These are phyloP conservation scores for Oncopeltus fasciatus DNA, from an alignment of 1,140 invertebrate species.

Conservation along the genomic window DNA sequence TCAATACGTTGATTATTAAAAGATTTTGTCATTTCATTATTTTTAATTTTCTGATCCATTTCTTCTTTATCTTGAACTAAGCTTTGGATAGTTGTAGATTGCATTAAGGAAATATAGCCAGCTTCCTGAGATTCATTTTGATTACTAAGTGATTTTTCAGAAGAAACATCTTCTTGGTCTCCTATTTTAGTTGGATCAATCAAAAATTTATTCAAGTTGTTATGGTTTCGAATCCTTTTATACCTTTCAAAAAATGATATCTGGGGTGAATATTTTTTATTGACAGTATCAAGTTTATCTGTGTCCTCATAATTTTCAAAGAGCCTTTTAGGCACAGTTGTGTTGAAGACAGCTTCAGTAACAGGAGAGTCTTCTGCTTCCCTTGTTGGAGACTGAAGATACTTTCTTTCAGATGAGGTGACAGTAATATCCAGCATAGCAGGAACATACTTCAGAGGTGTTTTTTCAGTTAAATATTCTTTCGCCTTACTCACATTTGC, in stretches of 20 bases:
- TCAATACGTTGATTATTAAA: too few relatives aligned
- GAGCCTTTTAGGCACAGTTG: neutral
- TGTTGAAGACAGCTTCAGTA: neutral
- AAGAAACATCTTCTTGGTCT: too few relatives aligned
- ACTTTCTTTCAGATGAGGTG: neutral
- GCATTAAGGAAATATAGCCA: too few relatives aligned
- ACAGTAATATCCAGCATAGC: neutral
- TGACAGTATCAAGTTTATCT: neutral
- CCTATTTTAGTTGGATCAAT: too few relatives aligned
- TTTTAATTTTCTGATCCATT: too few relatives aligned
- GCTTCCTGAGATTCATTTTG: too few relatives aligned
- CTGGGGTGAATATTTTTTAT: neutral
- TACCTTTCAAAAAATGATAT: neutral
- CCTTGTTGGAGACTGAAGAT: neutral
- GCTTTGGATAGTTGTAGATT: too few relatives aligned
- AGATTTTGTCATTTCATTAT: too few relatives aligned
- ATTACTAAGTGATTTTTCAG: too few relatives aligned
- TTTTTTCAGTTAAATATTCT: neutral
- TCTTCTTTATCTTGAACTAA: too few relatives aligned
- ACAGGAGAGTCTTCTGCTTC: neutral
- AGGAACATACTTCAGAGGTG: neutral
- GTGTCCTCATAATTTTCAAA: neutral
- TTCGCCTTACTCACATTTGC: neutral
- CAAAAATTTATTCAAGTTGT: neutral
- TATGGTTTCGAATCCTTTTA: neutral